phyloP scores from a whole-genome alignment of 2,113 vertebrate species.

The Lagopus muta region DNA sequence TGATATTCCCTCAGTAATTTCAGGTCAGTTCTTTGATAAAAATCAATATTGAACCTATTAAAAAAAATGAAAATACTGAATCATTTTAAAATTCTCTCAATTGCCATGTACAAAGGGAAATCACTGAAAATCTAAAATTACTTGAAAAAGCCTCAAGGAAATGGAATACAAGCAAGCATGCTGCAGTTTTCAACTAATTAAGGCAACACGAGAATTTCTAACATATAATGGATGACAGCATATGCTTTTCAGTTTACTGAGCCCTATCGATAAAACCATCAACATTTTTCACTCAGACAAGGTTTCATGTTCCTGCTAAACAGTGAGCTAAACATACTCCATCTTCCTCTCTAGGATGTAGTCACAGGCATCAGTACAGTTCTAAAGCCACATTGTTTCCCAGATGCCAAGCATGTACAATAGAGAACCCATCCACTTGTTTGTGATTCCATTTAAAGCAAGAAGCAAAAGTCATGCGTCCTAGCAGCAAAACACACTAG shows the following conservation, averaged over 20 bases:
- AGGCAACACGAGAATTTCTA: neutral
- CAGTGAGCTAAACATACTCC: neutral
- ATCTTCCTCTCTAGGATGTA: neutral
- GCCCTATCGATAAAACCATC: constrained; percentile 49
- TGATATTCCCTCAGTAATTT: neutral
- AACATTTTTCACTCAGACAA: constrained; percentile 63
- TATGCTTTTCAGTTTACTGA: constrained; percentile 58
- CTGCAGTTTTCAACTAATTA: constrained; percentile 28
- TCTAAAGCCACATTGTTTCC: neutral
- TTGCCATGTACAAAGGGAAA: neutral
- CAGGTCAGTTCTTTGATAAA: neutral
- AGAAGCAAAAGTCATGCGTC: neutral
- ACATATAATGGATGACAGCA: constrained; percentile 38
- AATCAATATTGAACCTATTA: neutral
- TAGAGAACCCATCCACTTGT: neutral
- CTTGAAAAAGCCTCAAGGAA: neutral
- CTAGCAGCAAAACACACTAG: neutral
- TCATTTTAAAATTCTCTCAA: neutral
- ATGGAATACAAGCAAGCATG: neutral
- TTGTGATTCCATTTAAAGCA: neutral
- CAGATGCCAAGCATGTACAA: neutral
- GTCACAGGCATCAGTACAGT: neutral
- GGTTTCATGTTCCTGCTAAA: constrained; percentile 41
- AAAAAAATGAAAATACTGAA: neutral
- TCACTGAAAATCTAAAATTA: neutral